Base-by-base conservation (phyloP, 2,888 invertebrate genomes). In the Iphiclides podalirius region DNA sequence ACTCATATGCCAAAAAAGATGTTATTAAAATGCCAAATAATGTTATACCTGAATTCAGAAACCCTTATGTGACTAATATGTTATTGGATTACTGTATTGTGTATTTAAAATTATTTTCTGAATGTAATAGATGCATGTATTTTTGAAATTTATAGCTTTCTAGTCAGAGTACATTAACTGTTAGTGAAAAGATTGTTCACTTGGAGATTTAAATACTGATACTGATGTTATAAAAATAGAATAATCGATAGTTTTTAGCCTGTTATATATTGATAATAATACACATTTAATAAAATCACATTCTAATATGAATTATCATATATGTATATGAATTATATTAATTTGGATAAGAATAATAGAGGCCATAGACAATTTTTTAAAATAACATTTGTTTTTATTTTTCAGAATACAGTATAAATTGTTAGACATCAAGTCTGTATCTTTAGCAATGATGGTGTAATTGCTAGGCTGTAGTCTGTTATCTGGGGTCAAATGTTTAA, bases 1-100 rank as follows among this genome's bases (percentile, higher is more conserved):
- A 20, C 42, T 53, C 41, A 26, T 56, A 60, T 63, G 63, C 62
- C 62, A 62, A 63, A 63, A 53, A 61, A 48, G 11, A 48, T 57
- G 48, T 26, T 38, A 47, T 37, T 28, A 11, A 45, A 58, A 60
- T 53, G 51, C 55, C 53, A 56, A 53, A 55, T 53, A 46, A 55
- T 54, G 48, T 49, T 53, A 44, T 55, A 58, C 55, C 58, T 60
- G 54, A 57, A 47, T 14, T 26, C 20, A 34, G 15, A 40, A 31
- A n/a, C 4, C n/a, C 4, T 11, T 2, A 28, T 28, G 11, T 31
- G 28, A 1, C 12, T 31, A 40, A 14, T 14, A n/a, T 13, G 16
- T 34, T 33, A 13, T 33, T 42, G 33, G 12, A 11, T 42, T 12
- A 33, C 7, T 42, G 6, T 17, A 41, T 40, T 13, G 12, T 33